Base-by-base conservation (phyloP, 2,113 vertebrate genomes). In the Illadopsis cleaveri region DNA sequence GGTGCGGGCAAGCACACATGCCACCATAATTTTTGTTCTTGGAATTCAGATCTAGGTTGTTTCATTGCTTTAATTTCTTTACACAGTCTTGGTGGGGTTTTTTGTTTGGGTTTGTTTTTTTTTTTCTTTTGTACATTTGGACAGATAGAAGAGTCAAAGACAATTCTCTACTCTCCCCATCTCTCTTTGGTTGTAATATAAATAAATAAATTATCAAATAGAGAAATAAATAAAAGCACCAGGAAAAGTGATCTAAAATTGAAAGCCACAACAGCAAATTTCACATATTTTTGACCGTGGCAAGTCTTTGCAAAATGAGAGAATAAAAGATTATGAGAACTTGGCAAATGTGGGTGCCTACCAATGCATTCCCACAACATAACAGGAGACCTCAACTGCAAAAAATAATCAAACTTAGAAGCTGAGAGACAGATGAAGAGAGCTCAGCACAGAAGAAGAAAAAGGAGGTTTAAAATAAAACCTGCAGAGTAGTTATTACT, bases 391-490 rank as follows among this genome's bases (percentile, higher is more conserved):
- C 51, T 83, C 60, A 80, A 90, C 69, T 89, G 86, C 70, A 76
- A 73, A 94, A 95, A 47, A 27, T 76, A 96, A 88, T 89, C 86
- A 77, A 4, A 62, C 86, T 94, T 95, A 83, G 80, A 95, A 92
- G 94, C 83, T 50, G 81, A 92, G 76, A 87, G 64, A 68, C 42
- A 92, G 73, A 95, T 83, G 68, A 94, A 94, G 62, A 90, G 82
- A 96, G 64, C 92, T 95, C 54, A 3, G 47, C 48, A 86, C 58
- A 86, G 72, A 92, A 92, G 62, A 57, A 86, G 58, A 94, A n/a
- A n/a, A n/a, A n/a, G n/a, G n/a, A 81, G 76, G 73, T 75, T 78
- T 92, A 51, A 92, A 83, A 93, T 68, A 89, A 83, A 93, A 86
- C 60, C 82, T 57, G 51, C 76, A n/a, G 47, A 93, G 44, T 21